Evolutionary conservation across 2,113 vertebrate species (phyloP).

Genomic region (Pionites leucogaster): DNA sequence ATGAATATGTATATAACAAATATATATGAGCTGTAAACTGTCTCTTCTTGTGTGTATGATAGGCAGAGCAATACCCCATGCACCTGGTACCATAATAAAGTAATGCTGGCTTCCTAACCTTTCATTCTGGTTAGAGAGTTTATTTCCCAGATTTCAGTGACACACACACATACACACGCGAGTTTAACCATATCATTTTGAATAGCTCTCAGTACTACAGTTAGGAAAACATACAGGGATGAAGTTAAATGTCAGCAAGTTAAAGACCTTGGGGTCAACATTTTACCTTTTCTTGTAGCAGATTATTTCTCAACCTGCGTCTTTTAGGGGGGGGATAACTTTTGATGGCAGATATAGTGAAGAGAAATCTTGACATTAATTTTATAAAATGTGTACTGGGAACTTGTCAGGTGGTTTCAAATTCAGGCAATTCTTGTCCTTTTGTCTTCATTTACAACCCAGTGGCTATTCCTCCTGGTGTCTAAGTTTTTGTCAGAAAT

Average conservation of each 20-base stretch:
- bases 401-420: background rate
- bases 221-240: background rate
- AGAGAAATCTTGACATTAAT: background rate
- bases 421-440: background rate
- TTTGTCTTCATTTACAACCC: background rate
- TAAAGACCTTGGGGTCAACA: background rate
- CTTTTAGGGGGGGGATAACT: background rate
- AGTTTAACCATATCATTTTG: background rate
- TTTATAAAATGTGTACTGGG: background rate
- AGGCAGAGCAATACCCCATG: background rate
- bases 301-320: background rate
- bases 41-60: background rate
- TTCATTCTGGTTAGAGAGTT: background rate
- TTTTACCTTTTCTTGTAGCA: background rate
- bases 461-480: background rate
- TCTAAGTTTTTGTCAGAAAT: background rate
- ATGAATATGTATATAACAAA: background rate
- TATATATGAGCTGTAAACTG: background rate
- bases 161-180: background rate
- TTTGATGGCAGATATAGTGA: background rate
- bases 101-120: background rate
- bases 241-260: background rate
- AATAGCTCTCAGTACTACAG: background rate
- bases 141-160: background rate
- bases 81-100: background rate